Base-by-base conservation (phyloP, 2,797 vertebrate species). In the Chromobotia macracanthus region DNA sequence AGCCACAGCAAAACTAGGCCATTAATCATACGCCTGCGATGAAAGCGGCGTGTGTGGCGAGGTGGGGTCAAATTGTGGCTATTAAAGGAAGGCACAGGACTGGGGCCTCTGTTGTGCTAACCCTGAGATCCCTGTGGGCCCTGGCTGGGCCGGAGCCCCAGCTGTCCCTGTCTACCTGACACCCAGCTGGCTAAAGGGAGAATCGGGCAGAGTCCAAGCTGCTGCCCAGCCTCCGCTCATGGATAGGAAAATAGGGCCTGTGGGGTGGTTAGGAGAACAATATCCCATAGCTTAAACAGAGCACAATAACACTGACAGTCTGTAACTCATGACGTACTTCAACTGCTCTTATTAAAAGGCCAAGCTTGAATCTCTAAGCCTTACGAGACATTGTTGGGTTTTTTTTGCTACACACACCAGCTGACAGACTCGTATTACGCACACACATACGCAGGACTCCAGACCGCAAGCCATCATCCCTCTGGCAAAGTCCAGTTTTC, bases 21-120 rank as follows among this genome's bases (percentile, higher is more conserved):
- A 86, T 88, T 88, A 87, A 88, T 88, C 86, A 87, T 74, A 81
- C n/a, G 78, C 48, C 65, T 18, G 66, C 65, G 51, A 78, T 56
- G 50, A 76, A 69, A 71, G 60, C 75, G 25, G 75, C 66, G 82
- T 83, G 82, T 86, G 83, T 80, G 86, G 84, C 63, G 78, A 79
- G 86, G 75, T 67, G 63, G 82, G 86, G 89, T 90, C 88, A 90
- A 90, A 90, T 86, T 88, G 87, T 55, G 86, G 85, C 87, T 86
- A 88, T 89, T 88, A 88, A 84, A 87, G 87, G 78, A 86, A 85
- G 86, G 85, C 83, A 80, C 69, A 74, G 77, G 84, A 84, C 80
- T 64, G 56, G 66, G 78, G 82, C 77, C 86, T 86, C 85, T 84
- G 86, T 85, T 87, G 87, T 85, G 82, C 86, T 88, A 87, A 88